Base-by-base conservation (phyloP, 2,888 invertebrate species). In the Pterostichus madidus region DNA sequence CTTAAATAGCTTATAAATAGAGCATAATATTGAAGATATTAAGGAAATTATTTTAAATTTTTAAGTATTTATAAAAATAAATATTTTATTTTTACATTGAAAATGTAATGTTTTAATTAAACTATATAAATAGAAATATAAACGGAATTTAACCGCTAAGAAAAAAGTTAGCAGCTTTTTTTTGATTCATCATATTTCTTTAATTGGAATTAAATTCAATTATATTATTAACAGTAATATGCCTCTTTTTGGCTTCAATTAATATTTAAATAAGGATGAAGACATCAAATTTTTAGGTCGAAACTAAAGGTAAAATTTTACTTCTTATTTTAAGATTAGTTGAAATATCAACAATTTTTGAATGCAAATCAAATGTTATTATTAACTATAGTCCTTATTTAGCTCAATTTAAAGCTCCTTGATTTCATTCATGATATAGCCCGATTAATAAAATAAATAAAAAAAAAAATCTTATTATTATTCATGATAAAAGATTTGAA, bases 161-260 rank as follows among this genome's bases (percentile, higher is more conserved):
- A 90, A 89, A 91, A 91, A 92, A 93, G 92, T 93, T 93, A 93
- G 93, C 91, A 93, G 93, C 93, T 93, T 92, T 89, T 87, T 87
- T 86, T 88, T 89, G n/a, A 90, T 89, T 87, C 78, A 78, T 88
- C 89, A 87, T 92, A 92, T 92, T 92, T 93, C 92, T 89, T 90
- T 91, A 93, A 92, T 92, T 92, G 92, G 92, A 92, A 90, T 86
- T 75, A 59, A 79, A 88, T 90, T 92, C 92, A 92, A 88, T 92
- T 92, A 92, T n/a, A n/a, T 92, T 91, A 93, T 93, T 93, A 93
- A 93, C 93, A 93, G 91, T 93, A 91, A 93, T 91, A 92, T 90
- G 92, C 93, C 93, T 93, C 92, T 92, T 86, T 88, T 89, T 89
- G 88, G 88, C 86, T 89, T 89, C 87, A 87, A 87, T 87, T 88